Conservation (phyloP, 1,140 invertebrate genomes). For the Artemia franciscana region DNA sequence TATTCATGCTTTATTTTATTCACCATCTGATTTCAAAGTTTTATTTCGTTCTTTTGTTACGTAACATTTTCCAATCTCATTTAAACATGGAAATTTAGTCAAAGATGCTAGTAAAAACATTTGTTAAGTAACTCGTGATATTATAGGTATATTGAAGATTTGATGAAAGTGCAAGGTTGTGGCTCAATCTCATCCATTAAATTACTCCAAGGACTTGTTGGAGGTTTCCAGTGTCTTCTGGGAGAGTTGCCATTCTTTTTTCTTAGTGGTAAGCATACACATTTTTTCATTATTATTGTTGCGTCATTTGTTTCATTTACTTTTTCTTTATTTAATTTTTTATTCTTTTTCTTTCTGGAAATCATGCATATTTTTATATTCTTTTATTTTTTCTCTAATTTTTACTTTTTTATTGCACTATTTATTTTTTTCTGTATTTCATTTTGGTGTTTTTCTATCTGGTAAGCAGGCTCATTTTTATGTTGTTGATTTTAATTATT, state of each 20-base stretch:
- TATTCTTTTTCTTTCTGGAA: background rate
- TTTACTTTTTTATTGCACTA: background rate
- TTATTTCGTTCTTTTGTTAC: too few relatives aligned
- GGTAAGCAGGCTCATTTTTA: too few relatives aligned
- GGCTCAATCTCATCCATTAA: constrained; percentile 29
- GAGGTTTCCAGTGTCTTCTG: constrained; percentile 51
- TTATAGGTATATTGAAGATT: constrained; percentile 38
- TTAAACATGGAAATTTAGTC: too few relatives aligned
- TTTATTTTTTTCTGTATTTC: background rate
- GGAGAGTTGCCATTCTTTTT: constrained; percentile 81
- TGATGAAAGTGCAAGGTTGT: constrained; percentile 26
- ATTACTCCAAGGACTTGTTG: constrained; percentile 51
- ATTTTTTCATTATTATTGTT: constrained; percentile 1
- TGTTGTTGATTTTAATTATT: too few relatives aligned
- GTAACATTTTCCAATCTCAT: too few relatives aligned
- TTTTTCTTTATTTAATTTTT: background rate
- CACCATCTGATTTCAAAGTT: too few relatives aligned
- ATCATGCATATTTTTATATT: background rate
- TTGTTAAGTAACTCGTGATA: too few relatives aligned
- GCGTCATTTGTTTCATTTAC: background rate
- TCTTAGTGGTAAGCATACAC: constrained; percentile 35
- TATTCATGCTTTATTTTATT: too few relatives aligned
- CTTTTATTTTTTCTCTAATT: background rate
- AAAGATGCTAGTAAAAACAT: too few relatives aligned
- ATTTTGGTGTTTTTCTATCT: too few relatives aligned